Base-by-base conservation (phyloP, 2,113 vertebrate genomes). In the Larimichthys crocea region DNA sequence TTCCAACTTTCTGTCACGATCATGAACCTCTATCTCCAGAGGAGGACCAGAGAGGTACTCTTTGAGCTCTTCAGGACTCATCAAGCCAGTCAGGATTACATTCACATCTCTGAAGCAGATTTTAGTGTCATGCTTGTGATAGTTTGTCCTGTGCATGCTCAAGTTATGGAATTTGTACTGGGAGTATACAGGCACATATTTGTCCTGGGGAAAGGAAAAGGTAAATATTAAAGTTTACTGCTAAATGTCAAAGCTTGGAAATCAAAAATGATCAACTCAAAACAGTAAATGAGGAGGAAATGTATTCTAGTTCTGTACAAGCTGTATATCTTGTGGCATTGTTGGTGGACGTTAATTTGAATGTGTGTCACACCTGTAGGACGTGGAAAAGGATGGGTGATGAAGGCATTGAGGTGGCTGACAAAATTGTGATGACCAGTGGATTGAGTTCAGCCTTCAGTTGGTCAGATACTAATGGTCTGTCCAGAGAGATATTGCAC, bases 21-120 rank as follows among this genome's bases (percentile, higher is more conserved):
- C 97, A 0, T 97, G 97, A 24, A 98, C 92, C 84, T 97, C 96
- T 20, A 97, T 95, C 87, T 95, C 89, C 83, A 98, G 88, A 11
- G 95, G 94, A 4, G 95, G 93, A 0, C 96, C 95, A 14, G 86
- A 86, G 24, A 98, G 91, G 76, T 91, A 95, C 46, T 95, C 93
- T 3, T 64, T 65, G 29, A 98, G 67, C 57, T 96, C 93, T 16
- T 69, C 83, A 3, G 88, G 86, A 19, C 82, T 90, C 75, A 96
- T 73, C 3, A 89, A 83, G 55, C 97, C 96, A 1, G 93, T 90
- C 50, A 97, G 91, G 83, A 97, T 91, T 49, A 97, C 96, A 11
- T 95, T 96, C 17, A 96, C 73, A 19, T 98, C 96, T 29, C 92
- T 93, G 84, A 98, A 97, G 88, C 85, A 79, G 64, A 97, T 62